Percentiles rank a stretch among this genome's conserved stretches.
These are phyloP conservation scores for Sminthurinus aureus DNA, from an alignment of 2,888 invertebrate species.

Conservation along the genomic window DNA sequence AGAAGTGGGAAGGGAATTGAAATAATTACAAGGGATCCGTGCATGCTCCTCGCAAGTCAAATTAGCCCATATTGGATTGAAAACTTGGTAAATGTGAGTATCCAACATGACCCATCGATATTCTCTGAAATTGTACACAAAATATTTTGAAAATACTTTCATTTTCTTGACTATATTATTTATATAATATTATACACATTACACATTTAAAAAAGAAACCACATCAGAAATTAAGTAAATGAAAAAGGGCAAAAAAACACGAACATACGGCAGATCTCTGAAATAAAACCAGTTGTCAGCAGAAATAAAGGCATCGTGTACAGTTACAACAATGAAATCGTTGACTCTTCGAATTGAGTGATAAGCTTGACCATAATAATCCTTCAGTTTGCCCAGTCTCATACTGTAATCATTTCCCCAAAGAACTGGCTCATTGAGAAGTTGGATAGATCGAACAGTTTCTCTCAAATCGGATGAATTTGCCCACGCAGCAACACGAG, in stretches of 20 bases:
- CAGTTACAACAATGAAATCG: constrained; percentile 52
- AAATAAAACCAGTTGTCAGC: constrained; percentile 55
- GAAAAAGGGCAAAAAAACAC: background rate
- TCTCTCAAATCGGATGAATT: constrained; percentile 50
- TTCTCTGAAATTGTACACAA: background rate
- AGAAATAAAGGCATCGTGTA: constrained; percentile 59
- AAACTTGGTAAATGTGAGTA: constrained; percentile 48
- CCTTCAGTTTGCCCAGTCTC: constrained; percentile 48
- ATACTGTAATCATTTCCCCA: constrained; percentile 54
- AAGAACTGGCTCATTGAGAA: constrained; percentile 57
- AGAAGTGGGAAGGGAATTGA: constrained; percentile 18
- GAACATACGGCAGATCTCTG: constrained; percentile 48
- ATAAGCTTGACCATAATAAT: constrained; percentile 52
- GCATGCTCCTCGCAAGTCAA: constrained; percentile 50
- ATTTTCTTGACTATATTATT: no score
- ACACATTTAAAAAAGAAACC: no score
- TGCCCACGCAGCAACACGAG: constrained; percentile 49
- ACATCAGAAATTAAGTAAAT: constrained; percentile 17
- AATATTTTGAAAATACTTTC: no score
- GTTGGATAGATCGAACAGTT: constrained; percentile 51
- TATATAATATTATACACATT: no score
- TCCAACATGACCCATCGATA: constrained; percentile 52
- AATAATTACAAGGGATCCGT: constrained; percentile 42
- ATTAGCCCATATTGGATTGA: constrained; percentile 41
- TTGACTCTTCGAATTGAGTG: constrained; percentile 51